Evolutionary conservation across 2,888 invertebrate species (phyloP).

Genomic region (Ennomos erosarius): DNA sequence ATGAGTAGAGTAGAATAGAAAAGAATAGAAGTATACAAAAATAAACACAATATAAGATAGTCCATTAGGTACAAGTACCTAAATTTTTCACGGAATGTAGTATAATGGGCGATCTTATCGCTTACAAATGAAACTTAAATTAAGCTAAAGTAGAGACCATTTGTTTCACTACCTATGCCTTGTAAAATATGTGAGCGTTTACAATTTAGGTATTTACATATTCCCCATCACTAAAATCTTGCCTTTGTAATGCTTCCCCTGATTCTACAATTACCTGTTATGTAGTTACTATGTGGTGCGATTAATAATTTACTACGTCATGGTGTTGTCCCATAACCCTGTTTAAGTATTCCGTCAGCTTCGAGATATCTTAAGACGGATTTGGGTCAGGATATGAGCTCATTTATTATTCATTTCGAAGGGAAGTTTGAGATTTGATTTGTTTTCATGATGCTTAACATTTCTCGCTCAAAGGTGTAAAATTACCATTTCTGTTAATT

Average conservation of each 20-base stretch:
- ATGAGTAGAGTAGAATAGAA: no score
- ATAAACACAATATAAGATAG: no score
- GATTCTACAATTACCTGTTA: constrained; percentile 6
- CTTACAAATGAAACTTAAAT: no score
- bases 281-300: background rate
- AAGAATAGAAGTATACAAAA: no score
- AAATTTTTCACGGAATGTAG: no score
- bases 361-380: constrained; percentile 24
- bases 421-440: constrained; percentile 7
- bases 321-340: constrained; percentile 27
- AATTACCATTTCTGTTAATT: background rate
- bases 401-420: constrained; percentile 26
- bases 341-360: constrained; percentile 32
- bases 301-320: constrained; percentile 24
- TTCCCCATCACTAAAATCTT: background rate
- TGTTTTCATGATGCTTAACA: constrained; percentile 13
- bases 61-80: no score
- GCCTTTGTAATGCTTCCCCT: background rate
- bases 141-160: no score
- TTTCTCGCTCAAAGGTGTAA: background rate
- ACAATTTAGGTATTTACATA: no score
- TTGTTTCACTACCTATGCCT: no score
- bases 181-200: no score
- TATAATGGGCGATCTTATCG: no score
- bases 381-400: constrained; percentile 30